Base-by-base conservation (phyloP, 1,140 invertebrate species). In the Heliconius melpomene region DNA sequence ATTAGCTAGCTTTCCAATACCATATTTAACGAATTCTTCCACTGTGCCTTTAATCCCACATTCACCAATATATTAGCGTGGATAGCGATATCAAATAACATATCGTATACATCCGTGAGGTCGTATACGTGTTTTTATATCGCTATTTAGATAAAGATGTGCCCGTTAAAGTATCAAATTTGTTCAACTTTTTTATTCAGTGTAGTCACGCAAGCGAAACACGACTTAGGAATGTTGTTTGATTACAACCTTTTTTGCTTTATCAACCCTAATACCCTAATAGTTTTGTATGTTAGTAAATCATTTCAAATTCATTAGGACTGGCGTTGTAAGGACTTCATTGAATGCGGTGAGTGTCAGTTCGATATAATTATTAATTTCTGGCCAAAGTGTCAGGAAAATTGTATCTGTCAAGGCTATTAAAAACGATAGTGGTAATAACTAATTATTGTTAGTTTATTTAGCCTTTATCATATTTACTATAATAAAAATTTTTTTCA, bases 181-280 rank as follows among this genome's bases (percentile, higher is more conserved):
- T 85, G 84, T 84, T 79, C 81, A 75, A 71, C 87, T 46, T 77
- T 90, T 91, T 90, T 91, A 91, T 90, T 87, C 75, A 73, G 72
- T 60, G 75, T 23, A 74, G 88, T 88, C 91, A 92, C 91, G 91
- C 91, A 82, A 91, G 29, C 32, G 83, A 82, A 84, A 91, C 90
- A 93, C 84, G 86, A 80, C 72, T 66, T 76, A 80, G 87, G 90
- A 89, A 93, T 91, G 88, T 85, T 87, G 79, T 77, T 77, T 81
- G 86, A 90, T 88, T 89, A 85, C 80, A 77, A 77, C 80, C 18
- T 82, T 80, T 72, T 72, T 72, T n/a, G 32, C 23, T 72, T 72
- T 72, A 72, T 38, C 71, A 72, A 40, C 36, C 36, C 71, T 72
- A 38, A n/a, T 72, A 38, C 36, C 38, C 32, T 32, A 32, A 32